These are phyloP conservation scores for Griposia aprilina DNA, from an alignment of 2,888 invertebrate species.

Conservation along the genomic window DNA sequence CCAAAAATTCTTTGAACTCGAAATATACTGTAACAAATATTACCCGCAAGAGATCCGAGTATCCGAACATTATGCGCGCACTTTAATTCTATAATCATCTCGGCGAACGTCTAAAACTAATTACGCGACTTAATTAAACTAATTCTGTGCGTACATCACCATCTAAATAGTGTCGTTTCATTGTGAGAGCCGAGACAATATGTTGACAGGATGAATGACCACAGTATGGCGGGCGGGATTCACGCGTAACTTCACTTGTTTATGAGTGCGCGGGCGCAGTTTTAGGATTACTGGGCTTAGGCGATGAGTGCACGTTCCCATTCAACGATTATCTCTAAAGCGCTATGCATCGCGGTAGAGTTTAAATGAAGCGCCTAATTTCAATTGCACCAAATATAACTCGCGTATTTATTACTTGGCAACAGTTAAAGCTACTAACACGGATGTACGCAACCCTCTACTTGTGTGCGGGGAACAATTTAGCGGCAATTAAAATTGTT, in stretches of 20 bases:
- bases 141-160: conserved; percentile 86
- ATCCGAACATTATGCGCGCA: conserved; percentile 73
- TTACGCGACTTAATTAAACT: conserved; percentile 88
- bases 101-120: conserved; percentile 82
- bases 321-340: conserved; percentile 87
- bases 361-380: conserved; percentile 89
- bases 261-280: conserved; percentile 86
- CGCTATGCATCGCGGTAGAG: conserved; percentile 78
- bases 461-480: conserved; percentile 80
- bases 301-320: conserved; percentile 87
- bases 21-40: conserved; percentile 75
- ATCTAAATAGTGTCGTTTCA: conserved; percentile 87
- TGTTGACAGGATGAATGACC: conserved; percentile 89
- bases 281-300: conserved; percentile 88
- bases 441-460: conserved; percentile 62
- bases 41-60: conserved; percentile 72
- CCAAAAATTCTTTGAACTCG: conserved; percentile 77
- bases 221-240: conserved; percentile 86
- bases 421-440: conserved; percentile 77
- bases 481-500: conserved; percentile 87
- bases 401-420: conserved; percentile 89
- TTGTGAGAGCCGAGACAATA: conserved; percentile 88
- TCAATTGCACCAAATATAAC: conserved; percentile 90
- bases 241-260: conserved; percentile 87
- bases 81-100: conserved; percentile 78